Evolutionary conservation across 2,797 vertebrate species (phyloP).

Genomic region (Pipistrellus pygmaeus): DNA sequence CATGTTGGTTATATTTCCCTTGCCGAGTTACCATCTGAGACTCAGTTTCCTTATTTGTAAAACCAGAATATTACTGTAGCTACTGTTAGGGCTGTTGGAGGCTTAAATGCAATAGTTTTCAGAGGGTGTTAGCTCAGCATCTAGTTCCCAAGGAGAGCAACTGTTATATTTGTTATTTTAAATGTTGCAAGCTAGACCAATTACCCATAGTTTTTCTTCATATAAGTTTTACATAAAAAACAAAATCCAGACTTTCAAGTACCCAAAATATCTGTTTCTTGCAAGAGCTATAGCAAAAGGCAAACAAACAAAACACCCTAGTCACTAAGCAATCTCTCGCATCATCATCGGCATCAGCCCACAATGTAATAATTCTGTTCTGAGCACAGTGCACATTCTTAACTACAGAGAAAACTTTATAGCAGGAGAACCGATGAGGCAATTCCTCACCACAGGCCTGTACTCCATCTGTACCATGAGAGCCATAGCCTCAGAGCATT

Average conservation of each 20-base stretch:
- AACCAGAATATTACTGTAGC: background rate
- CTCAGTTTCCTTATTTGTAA: slow-evolving; percentile 11
- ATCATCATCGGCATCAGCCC: background rate
- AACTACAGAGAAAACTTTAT: background rate
- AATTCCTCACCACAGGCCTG: background rate
- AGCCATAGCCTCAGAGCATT: background rate
- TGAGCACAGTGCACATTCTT: background rate
- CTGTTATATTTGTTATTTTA: background rate
- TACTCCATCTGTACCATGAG: background rate
- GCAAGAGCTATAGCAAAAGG: background rate
- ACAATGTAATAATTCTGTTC: background rate
- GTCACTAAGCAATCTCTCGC: background rate
- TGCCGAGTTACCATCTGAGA: background rate
- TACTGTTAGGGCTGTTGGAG: background rate
- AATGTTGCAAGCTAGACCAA: background rate
- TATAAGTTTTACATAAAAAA: slow-evolving; percentile 14
- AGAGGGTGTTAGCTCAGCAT: background rate
- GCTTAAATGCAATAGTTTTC: background rate
- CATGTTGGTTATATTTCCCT: background rate
- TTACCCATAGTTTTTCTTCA: background rate
- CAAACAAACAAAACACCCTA: background rate
- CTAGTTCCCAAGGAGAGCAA: background rate
- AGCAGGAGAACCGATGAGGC: background rate
- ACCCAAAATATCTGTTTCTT: background rate
- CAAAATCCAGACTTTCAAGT: background rate